Evolutionary conservation across 2,888 invertebrate species (phyloP).

Genomic region (Lithophane semibrunnea): DNA sequence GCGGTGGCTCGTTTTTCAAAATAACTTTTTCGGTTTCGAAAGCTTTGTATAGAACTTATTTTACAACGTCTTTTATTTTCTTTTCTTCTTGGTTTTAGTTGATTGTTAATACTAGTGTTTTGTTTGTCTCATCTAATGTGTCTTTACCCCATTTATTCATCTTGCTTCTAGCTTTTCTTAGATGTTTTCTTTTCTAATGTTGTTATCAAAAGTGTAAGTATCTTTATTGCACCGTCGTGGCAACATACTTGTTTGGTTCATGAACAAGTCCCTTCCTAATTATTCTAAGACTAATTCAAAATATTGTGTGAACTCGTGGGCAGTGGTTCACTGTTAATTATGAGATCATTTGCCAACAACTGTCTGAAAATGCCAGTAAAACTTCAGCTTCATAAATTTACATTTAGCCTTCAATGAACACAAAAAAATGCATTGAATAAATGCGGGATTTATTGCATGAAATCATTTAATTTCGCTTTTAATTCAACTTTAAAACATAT

Average conservation of each 20-base stretch:
- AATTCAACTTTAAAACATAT: conserved; percentile 2
- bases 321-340: not conserved
- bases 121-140: conserved; percentile 50
- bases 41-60: conserved; percentile 54
- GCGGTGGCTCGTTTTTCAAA: conserved; percentile 33
- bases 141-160: conserved; percentile 51
- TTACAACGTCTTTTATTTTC: conserved; percentile 18
- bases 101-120: conserved; percentile 26
- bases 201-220: conserved; percentile 10
- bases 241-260: not conserved
- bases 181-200: conserved; percentile 16
- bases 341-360: not conserved
- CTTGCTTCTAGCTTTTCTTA: conserved; percentile 55
- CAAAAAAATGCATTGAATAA: conserved; percentile 21
- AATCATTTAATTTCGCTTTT: conserved; percentile 29
- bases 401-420: conserved; percentile 8
- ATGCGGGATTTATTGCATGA: conserved; percentile 14
- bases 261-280: not conserved
- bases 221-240: not conserved
- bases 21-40: conserved; percentile 29
- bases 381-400: not conserved
- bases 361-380: not conserved
- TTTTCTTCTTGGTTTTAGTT: conserved; percentile 45
- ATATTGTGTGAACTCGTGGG: not conserved
- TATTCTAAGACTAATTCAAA: conserved; percentile 17